phyloP scores from a whole-genome alignment of 1,140 invertebrate species.

The Stegodyphus mimosarum region DNA sequence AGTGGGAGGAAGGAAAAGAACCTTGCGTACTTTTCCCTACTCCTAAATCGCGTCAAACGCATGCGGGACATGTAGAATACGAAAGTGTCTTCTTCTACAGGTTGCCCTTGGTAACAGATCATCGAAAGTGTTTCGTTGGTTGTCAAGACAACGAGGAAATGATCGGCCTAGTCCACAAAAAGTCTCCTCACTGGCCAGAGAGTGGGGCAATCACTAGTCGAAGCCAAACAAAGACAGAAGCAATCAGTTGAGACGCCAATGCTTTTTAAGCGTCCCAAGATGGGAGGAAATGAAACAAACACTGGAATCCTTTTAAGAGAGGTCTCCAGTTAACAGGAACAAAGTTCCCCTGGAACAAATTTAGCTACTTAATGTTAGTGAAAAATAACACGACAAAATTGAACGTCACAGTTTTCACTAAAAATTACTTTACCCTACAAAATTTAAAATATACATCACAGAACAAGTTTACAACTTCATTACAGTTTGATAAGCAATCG shows the following conservation, averaged over 20 bases:
- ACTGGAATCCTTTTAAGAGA: conserved; percentile 34
- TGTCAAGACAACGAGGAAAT: conserved; percentile 26
- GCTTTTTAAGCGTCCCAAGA: background rate
- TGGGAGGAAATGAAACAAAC: conserved; percentile 34
- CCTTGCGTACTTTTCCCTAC: too few relatives aligned
- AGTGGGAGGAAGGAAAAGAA: too few relatives aligned
- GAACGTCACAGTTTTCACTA: too few relatives aligned
- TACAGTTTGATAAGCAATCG: too few relatives aligned
- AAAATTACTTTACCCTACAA: too few relatives aligned
- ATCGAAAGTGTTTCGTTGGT: conserved; percentile 37
- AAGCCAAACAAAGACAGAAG: conserved; percentile 27
- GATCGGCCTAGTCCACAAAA: background rate
- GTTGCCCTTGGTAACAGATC: conserved; percentile 32
- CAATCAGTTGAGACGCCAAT: background rate
- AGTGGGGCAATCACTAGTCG: conserved; percentile 11
- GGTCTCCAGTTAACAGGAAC: background rate
- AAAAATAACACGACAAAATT: too few relatives aligned
- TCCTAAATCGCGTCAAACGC: too few relatives aligned
- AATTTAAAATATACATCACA: too few relatives aligned
- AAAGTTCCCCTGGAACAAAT: background rate
- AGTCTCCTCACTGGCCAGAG: conserved; percentile 1
- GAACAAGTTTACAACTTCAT: too few relatives aligned
- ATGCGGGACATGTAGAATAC: too few relatives aligned
- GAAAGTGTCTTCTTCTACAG: background rate
- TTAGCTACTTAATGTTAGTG: too few relatives aligned